Base-by-base conservation (phyloP, 2,888 invertebrate species). In the Horisme vitalbata region DNA sequence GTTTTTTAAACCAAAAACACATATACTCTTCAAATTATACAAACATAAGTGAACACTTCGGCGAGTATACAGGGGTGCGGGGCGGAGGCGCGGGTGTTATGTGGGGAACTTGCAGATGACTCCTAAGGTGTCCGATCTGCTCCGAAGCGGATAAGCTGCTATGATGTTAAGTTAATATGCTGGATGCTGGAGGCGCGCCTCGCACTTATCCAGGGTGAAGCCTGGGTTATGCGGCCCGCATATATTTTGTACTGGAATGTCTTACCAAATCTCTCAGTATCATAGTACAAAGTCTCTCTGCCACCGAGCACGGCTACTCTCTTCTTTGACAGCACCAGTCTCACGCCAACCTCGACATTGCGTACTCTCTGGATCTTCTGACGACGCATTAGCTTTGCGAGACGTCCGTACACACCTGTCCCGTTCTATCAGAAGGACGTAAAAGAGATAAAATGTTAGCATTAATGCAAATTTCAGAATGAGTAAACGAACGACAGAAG, bases 211-310 rank as follows among this genome's bases (percentile, higher is more conserved):
- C n/a, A n/a, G n/a, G 8, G 8, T 5, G 5, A 20, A 20, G 20
- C 20, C 6, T 7, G n/a, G 3, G 1, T 23, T 8, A 23, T 23
- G 23, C 4, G 4, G 4, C 2, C 3, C 3, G 24, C 1, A 24
- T 2, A 8, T 24, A 9, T 45, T 61, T 83, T 27, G 4, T 4
- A 12, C 6, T 7, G 18, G 11, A 7, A 27, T 6, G 10, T 4
- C 13, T 20, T 38, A 93, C 95, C 95, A 75, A 94, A 94, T 80
- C 94, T 87, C 68, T 93, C 93, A 36, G 94, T 94, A 67, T 95
- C 94, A 57, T 94, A 95, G 70, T 91, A 94, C 4, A 95, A 84
- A 0, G 95, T 95, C 73, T 95, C 95, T 32, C 95, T 77, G 1
- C 95, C 95, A 0, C 93, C 95, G 27, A 95, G 86, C 1, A 95